phyloP scores from a whole-genome alignment of 2,888 invertebrate genomes.

The Caenorhabditis sp. region DNA sequence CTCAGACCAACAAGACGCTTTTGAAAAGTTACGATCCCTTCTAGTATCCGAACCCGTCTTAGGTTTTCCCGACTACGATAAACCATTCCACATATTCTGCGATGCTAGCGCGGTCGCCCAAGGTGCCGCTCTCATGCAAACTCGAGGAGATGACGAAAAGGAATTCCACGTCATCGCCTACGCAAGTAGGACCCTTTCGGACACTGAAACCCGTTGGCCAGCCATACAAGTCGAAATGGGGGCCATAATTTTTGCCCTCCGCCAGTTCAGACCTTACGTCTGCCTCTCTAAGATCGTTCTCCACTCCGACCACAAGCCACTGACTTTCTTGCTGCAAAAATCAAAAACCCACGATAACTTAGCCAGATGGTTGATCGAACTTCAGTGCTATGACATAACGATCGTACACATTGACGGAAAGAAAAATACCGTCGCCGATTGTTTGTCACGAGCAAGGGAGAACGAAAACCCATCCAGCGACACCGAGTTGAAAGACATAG shows the following conservation, averaged over 20 bases:
- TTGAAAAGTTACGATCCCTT: background rate
- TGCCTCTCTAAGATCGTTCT: slow-evolving; percentile 33
- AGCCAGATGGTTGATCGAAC: slow-evolving; percentile 84
- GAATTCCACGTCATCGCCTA: slow-evolving; percentile 72
- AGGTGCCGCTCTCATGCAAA: slow-evolving; percentile 75
- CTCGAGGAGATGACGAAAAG: slow-evolving; percentile 20
- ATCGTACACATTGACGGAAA: slow-evolving; percentile 84
- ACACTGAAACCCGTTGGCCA: slow-evolving; percentile 70
- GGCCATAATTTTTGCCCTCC: slow-evolving; percentile 69
- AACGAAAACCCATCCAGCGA: slow-evolving; percentile 7
- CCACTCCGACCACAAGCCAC: slow-evolving; percentile 59
- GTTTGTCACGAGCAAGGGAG: slow-evolving; percentile 79
- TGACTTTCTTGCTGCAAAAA: slow-evolving; percentile 66
- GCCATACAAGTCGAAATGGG: slow-evolving; percentile 73
- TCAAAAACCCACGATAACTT: slow-evolving; percentile 84
- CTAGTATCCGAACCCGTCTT: slow-evolving; percentile 34
- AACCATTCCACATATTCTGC: slow-evolving; percentile 66
- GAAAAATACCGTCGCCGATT: slow-evolving; percentile 84
- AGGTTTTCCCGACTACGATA: slow-evolving; percentile 42
- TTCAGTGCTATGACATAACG: slow-evolving; percentile 83
- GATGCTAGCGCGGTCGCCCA: slow-evolving; percentile 77
- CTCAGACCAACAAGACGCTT: slow-evolving; percentile 19
- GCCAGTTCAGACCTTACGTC: slow-evolving; percentile 52
- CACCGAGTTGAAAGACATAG: slow-evolving; percentile 48
- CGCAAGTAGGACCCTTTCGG: slow-evolving; percentile 69